Conservation (phyloP, 2,888 invertebrate species). For the Eupithecia inturbata region DNA sequence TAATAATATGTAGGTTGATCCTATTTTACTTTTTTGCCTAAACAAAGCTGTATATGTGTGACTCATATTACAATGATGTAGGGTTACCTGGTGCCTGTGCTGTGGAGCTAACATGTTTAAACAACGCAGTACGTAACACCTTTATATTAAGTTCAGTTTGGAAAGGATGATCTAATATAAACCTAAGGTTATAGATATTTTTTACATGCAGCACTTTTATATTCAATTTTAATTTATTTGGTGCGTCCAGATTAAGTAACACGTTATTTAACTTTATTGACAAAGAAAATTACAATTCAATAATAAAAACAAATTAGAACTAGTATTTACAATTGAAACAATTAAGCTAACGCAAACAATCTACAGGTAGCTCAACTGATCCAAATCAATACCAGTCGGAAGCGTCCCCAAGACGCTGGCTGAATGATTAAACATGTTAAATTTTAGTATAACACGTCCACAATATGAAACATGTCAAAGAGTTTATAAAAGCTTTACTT, state of each 20-base stretch:
- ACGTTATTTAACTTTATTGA: too few relatives aligned
- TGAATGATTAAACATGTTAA: too few relatives aligned
- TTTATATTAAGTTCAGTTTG: background rate
- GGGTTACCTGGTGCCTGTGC: constrained; percentile 14
- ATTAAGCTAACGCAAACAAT: too few relatives aligned
- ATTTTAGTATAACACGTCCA: too few relatives aligned
- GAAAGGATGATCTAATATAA: background rate
- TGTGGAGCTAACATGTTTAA: background rate
- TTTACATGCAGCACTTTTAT: background rate
- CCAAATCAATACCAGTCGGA: too few relatives aligned
- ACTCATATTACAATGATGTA: constrained; percentile 23
- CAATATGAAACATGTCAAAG: background rate
- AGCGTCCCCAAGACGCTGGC: too few relatives aligned
- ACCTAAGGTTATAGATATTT: background rate
- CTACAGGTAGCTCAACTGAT: too few relatives aligned
- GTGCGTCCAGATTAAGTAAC: too few relatives aligned
- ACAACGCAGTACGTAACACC: background rate
- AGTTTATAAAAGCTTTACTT: background rate
- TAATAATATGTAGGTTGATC: constrained; percentile 17
- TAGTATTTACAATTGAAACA: too few relatives aligned
- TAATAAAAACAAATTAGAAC: too few relatives aligned
- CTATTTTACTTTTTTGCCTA: constrained; percentile 30
- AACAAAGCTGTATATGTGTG: constrained; percentile 23
- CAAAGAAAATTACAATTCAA: too few relatives aligned
- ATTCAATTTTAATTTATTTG: background rate